These are phyloP conservation scores for Sebastolobus alascanus DNA, from an alignment of 2,797 vertebrate species.

Conservation along the genomic window DNA sequence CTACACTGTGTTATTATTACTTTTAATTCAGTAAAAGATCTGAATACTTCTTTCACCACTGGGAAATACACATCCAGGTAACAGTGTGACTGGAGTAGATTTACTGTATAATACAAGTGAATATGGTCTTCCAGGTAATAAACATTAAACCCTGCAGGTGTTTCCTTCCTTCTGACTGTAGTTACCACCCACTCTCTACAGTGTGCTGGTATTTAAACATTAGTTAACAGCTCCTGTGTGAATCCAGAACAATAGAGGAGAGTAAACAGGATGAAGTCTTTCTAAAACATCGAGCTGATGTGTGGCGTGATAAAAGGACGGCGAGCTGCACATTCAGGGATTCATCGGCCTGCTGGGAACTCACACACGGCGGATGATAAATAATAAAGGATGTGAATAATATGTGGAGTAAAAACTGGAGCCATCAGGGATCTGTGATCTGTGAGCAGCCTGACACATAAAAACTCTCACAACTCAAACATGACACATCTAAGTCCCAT, in stretches of 20 bases:
- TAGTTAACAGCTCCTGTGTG: not conserved
- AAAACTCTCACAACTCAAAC: conserved; percentile 4
- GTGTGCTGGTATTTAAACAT: not conserved
- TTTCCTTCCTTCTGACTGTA: too few relatives aligned
- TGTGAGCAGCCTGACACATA: not conserved
- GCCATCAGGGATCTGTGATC: conserved; percentile 5
- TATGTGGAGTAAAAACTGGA: conserved; percentile 7
- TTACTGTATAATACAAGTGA: too few relatives aligned
- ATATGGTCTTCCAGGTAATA: too few relatives aligned
- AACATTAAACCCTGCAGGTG: too few relatives aligned
- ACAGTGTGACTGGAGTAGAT: too few relatives aligned
- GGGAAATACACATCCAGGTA: too few relatives aligned
- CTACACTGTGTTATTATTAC: too few relatives aligned
- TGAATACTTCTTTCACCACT: too few relatives aligned
- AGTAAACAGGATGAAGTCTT: not conserved
- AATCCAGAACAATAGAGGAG: not conserved
- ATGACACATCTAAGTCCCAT: not conserved
- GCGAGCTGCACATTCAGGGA: not conserved
- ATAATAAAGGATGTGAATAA: conserved; percentile 31
- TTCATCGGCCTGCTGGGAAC: conserved; percentile 24
- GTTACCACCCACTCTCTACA: too few relatives aligned
- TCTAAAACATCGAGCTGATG: not conserved
- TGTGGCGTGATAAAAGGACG: not conserved
- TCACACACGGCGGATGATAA: conserved; percentile 24
- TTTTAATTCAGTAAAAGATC: too few relatives aligned